Conservation (phyloP, 2,888 invertebrate genomes). For the Trilocha varians region DNA sequence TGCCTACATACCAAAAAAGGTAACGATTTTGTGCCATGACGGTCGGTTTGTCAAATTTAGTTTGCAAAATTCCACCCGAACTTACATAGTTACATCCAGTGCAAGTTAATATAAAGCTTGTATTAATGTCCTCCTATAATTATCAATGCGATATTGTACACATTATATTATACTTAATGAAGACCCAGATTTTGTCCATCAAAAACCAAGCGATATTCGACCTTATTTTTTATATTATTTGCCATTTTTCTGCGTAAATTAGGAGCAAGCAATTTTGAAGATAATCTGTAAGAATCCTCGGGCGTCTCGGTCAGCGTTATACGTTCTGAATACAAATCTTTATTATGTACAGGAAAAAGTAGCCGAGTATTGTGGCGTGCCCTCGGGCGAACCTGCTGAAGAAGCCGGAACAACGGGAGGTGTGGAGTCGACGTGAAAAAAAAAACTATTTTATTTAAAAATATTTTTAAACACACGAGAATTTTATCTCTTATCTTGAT, state of each 20-base stretch:
- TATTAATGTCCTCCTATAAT: no score
- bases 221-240: background rate
- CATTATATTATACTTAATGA: no score
- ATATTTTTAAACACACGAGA: background rate
- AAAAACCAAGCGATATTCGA: no score
- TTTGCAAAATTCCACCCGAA: no score
- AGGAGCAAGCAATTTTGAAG: background rate
- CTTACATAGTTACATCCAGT: no score
- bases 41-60: no score
- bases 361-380: constrained; percentile 53
- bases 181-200: no score
- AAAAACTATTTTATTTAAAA: background rate
- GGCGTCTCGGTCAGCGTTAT: constrained; percentile 20
- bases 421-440: constrained; percentile 11
- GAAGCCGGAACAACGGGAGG: constrained; percentile 31
- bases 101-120: no score
- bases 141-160: no score
- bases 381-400: constrained; percentile 52
- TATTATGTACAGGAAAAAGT: constrained; percentile 65
- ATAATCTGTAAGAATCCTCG: constrained; percentile 8
- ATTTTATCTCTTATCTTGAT: no score
- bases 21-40: no score
- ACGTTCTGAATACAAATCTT: constrained; percentile 66
- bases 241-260: background rate
- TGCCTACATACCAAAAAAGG: no score